Percentiles rank a stretch among this genome's conserved stretches.
These are phyloP conservation scores for Palaemon carinicauda DNA, from an alignment of 1,140 invertebrate species.

Conservation along the genomic window DNA sequence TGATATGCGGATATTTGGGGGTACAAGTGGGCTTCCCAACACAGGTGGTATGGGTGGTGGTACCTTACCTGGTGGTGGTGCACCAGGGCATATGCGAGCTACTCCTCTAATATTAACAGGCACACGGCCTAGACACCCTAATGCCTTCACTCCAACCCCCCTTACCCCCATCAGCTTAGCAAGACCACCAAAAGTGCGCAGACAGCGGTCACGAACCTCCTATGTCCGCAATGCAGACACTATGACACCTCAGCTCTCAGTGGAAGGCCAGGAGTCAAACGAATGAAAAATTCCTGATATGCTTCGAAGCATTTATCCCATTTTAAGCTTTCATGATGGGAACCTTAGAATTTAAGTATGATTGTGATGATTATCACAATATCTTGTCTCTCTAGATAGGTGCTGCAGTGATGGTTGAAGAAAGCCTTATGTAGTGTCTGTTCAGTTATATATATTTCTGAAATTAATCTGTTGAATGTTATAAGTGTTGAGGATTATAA, in stretches of 20 bases:
- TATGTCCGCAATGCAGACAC: conserved; percentile 35
- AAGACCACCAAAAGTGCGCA: conserved; percentile 53
- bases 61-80: conserved; percentile 38
- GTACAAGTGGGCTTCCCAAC: conserved; percentile 52
- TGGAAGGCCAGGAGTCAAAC: conserved; percentile 50
- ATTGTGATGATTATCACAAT: conserved; percentile 42
- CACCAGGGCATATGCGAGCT: conserved; percentile 41
- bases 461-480: conserved; percentile 23
- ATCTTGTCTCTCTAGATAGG: conserved; percentile 19
- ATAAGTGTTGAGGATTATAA: conserved; percentile 30
- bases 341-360: conserved; percentile 18
- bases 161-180: conserved; percentile 48
- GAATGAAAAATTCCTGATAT: conserved; percentile 36
- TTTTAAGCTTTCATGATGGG: conserved; percentile 45
- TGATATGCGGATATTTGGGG: conserved; percentile 56
- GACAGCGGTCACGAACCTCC: conserved; percentile 49
- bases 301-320: conserved; percentile 39
- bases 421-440: conserved; percentile 41
- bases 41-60: conserved; percentile 53
- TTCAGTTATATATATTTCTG: conserved; percentile 16
- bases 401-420: conserved; percentile 48
- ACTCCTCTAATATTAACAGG: conserved; percentile 36
- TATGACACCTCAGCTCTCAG: conserved; percentile 52
- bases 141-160: conserved; percentile 51
- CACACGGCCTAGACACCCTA: conserved; percentile 44